Evolutionary conservation across 2,113 vertebrate genomes (phyloP).

Genomic region (Takifugu bimaculatus): DNA sequence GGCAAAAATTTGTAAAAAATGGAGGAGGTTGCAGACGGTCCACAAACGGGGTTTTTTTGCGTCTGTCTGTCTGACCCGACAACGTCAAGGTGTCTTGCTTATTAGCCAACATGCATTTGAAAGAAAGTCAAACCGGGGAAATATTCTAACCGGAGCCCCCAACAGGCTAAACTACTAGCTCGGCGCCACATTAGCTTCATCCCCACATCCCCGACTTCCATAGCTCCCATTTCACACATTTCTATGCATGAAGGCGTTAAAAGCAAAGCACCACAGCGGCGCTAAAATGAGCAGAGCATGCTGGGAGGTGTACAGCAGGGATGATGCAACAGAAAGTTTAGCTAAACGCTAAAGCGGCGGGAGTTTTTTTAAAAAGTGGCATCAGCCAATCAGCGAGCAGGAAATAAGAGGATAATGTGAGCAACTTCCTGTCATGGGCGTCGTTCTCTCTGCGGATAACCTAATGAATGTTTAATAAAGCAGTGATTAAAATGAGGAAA

Average conservation of each 20-base stretch:
- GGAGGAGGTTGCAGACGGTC: neutral
- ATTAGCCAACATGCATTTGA: no score
- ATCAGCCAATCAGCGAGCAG: slow-evolving; percentile 13
- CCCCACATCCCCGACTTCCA: no score
- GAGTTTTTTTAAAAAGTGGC: no score
- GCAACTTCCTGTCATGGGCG: slow-evolving; percentile 75
- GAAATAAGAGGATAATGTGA: slow-evolving; percentile 3
- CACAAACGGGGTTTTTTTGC: neutral
- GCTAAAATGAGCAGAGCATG: neutral
- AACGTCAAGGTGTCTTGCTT: no score
- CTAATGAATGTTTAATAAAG: slow-evolving; percentile 42
- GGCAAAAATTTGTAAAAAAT: neutral
- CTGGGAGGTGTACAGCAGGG: slow-evolving; percentile 24
- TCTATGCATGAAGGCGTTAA: neutral
- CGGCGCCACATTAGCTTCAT: no score
- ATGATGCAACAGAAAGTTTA: slow-evolving; percentile 47
- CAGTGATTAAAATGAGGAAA: slow-evolving; percentile 47
- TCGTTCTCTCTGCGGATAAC: neutral
- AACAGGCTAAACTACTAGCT: neutral
- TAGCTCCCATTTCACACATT: no score
- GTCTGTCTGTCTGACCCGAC: neutral
- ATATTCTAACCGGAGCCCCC: neutral
- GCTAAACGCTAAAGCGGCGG: neutral
- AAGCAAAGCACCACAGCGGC: neutral
- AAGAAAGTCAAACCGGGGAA: no score